Base-by-base conservation (phyloP, 2,113 vertebrate genomes). In the Arothron firmamentum region DNA sequence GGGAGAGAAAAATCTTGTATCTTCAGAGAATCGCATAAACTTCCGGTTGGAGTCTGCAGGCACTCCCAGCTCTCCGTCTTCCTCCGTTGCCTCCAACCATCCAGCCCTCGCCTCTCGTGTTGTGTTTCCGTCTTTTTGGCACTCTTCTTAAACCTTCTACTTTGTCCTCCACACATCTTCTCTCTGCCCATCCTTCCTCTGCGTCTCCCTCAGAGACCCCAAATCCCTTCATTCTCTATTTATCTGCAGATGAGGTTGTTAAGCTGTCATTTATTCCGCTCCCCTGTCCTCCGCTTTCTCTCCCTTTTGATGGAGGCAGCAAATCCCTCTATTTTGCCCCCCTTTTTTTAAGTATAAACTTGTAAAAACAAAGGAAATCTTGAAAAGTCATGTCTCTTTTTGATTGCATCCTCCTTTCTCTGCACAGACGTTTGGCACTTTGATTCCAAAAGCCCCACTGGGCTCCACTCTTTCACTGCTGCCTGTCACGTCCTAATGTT, bases 21-120 rank as follows among this genome's bases (percentile, higher is more conserved):
- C 50, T 71, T 43, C 5, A n/a, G n/a, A n/a, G n/a, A n/a, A n/a
- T n/a, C 65, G 48, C 56, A 52, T 70, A 64, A 78, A 66, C 50
- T 50, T 47, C 14, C 56, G 56, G 31, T 59, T 65, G 55, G 17
- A 19, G 49, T 55, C 42, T 67, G 28, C 34, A 47, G 61, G 45
- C 46, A 34, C 57, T 13, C 45, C 72, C 52, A 72, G 57, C 48
- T 50, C 52, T 31, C 47, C 16, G 14, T 31, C 38, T 43, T 54
- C 12, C 20, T 56, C 19, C 14, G 28, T 47, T 62, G 25, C 59
- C 56, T 31, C 1, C 57, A 59, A 71, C 43, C 43, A 34, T 17
- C 14, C 69, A 74, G 77, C 72, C 67, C 42, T 23, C 34, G 7
- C 63, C 52, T 75, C 65, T 42, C 62, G 58, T 47, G 21, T 23